Evolutionary conservation across 2,113 vertebrate species (phyloP), one percentile per base, ranked within the genome.

Genomic region (Tylochromis polylepis): DNA sequence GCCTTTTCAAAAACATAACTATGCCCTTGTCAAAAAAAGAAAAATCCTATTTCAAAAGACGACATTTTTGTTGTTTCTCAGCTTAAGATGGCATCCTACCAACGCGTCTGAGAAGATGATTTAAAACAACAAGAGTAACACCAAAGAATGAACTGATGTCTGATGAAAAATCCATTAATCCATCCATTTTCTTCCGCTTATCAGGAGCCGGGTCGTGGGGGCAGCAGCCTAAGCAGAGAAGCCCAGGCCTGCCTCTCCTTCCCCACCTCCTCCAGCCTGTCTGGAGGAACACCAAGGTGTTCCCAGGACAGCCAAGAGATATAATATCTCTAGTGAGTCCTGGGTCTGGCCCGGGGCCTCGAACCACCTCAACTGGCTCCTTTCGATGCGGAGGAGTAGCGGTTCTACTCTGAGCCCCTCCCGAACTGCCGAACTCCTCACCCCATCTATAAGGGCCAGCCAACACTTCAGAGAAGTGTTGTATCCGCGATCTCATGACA

Each of bases 201-300:
- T 36, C 31, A 36, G 59, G 3, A 62, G 31, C 59, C 18, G 1
- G 2, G 59, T 62, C 1, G 10, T 1, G 0, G 10, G 60, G 60
- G 31, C 31, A 65, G 60, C 31, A 36, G 3, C 31, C 60, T 36
- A 65, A 36, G 60, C 0, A 65, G 60, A 65, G 60, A 65, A 65
- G 2, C 58, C 59, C 31, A 62, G 31, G n/a, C 10, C 31, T 62
- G 10, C n/a, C 1, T 0, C 60, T 36, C 18, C 10, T 11, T 2
- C 31, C 18, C 60, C 34, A 8, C 7, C 3, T 65, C 31, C 60
- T n/a, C 31, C 31, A 65, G 31, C 1, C 60, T 65, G 0, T 65
- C 0, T 0, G 0, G 60, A 65, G 31, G 18, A 36, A 12, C 2
- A 0, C 31, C 31, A 65, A 65, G 31, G 6, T 1, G 12, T 36